phyloP scores from a whole-genome alignment of 2,113 vertebrate genomes.

The Rhea americana region DNA sequence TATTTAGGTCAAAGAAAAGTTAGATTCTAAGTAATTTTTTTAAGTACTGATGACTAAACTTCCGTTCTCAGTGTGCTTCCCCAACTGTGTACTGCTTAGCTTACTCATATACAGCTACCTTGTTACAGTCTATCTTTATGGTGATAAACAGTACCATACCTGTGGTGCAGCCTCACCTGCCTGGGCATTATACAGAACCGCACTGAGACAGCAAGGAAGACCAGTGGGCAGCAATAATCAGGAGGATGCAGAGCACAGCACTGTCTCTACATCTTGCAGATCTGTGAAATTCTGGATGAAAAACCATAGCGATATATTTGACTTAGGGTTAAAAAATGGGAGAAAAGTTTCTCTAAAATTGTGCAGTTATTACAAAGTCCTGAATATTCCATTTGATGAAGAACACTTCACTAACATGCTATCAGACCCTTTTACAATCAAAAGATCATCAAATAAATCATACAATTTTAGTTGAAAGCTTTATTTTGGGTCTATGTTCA shows the following conservation, averaged over 20 bases:
- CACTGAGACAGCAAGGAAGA: not conserved
- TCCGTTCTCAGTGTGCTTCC: not conserved
- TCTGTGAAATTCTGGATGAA: not conserved
- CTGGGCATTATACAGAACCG: not conserved
- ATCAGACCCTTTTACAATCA: not conserved
- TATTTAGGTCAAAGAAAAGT: not conserved
- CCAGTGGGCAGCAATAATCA: not conserved
- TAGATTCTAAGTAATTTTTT: not conserved
- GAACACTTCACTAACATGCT: slow-evolving; percentile 10
- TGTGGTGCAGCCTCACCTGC: not conserved
- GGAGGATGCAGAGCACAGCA: not conserved
- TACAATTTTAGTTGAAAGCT: not conserved
- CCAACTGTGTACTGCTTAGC: not conserved
- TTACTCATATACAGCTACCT: not conserved
- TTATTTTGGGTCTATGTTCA: not conserved
- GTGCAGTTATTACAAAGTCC: not conserved
- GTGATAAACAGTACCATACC: not conserved
- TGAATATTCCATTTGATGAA: not conserved
- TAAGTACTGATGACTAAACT: not conserved
- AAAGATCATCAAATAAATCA: not conserved
- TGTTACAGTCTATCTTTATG: not conserved
- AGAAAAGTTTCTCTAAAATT: not conserved
- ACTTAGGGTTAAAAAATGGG: not conserved
- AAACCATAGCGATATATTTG: not conserved
- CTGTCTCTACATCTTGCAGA: not conserved